Evolutionary conservation across 2,797 vertebrate genomes (phyloP), one percentile per base, ranked within the genome.

Genomic region (Cyprinodon diabolis): DNA sequence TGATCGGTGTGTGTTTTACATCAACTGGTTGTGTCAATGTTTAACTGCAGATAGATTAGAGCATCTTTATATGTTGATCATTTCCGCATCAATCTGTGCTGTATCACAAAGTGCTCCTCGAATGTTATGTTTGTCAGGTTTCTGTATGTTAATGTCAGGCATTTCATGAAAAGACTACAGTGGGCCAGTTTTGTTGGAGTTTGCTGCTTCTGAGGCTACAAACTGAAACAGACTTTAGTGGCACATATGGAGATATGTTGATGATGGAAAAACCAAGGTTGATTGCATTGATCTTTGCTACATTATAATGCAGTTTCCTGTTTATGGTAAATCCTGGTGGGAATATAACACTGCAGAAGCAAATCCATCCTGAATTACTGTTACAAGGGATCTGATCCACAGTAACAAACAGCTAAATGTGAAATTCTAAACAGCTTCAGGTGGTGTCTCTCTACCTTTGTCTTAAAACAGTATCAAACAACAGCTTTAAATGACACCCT

Each of bases 11-110:
- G 75, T 13, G 49, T 80, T 84, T 76, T 12, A 85, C 76, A 86
- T 77, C 65, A 86, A 84, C 77, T 62, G 56, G 23, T 69, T 73
- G 48, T 75, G 21, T 75, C 58, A 56, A 65, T 35, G 66, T 67
- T 63, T 14, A 62, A 57, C 70, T 51, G 62, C 49, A 52, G 49
- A 30, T 30, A 57, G 78, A 62, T n/a, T 43, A 63, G 37, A 63
- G 60, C 37, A n/a, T 37, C 2, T 2, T 19, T n/a, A n/a, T 55
- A 55, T n/a, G 23, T 23, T 12, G n/a, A 55, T 11, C 54, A 11
- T 55, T 55, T 8, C 48, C 11, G 48, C 15, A 13, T 49, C 48
- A 4, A 7, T 7, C 12, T 49, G 48, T 49, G 48, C 48, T 14
- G 13, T 49, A 49, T 49, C 13, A 1, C 54, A n/a, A 10, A 54